Conservation (phyloP, 2,888 invertebrate genomes). For the Agrochola circellaris region DNA sequence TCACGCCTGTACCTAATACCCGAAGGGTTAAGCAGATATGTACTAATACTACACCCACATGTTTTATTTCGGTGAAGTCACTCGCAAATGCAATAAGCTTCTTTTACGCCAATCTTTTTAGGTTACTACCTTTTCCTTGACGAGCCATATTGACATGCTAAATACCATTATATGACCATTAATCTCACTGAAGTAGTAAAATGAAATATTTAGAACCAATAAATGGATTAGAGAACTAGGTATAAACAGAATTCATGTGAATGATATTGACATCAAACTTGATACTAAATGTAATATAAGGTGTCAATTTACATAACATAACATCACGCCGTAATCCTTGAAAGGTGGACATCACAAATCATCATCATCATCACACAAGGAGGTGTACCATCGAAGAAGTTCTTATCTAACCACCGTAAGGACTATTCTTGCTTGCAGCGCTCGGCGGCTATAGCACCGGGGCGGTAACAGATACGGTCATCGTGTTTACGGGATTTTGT, state of each 20-base stretch:
- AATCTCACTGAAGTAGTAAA: neutral
- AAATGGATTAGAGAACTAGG: neutral
- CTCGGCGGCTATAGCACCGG: no score
- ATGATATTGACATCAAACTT: slow-evolving; percentile 1
- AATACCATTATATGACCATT: neutral
- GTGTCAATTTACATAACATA: neutral
- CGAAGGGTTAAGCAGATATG: no score
- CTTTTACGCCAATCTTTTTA: neutral
- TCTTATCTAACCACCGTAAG: no score
- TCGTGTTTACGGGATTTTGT: no score
- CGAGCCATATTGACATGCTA: neutral
- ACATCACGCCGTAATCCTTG: neutral
- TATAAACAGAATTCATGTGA: neutral
- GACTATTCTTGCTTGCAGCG: no score
- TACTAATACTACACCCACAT: no score
- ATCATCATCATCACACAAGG: no score
- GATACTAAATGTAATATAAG: neutral
- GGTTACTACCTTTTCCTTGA: neutral
- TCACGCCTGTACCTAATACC: neutral
- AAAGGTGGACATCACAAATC: no score
- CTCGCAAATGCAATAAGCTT: neutral
- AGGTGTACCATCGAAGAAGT: neutral
- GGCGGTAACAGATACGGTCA: no score
- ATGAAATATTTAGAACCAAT: neutral
- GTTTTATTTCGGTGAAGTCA: neutral